Evolutionary conservation across 2,888 invertebrate species (phyloP), one percentile per base, ranked within the genome.

Genomic region (Minunthozetes semirufus): DNA sequence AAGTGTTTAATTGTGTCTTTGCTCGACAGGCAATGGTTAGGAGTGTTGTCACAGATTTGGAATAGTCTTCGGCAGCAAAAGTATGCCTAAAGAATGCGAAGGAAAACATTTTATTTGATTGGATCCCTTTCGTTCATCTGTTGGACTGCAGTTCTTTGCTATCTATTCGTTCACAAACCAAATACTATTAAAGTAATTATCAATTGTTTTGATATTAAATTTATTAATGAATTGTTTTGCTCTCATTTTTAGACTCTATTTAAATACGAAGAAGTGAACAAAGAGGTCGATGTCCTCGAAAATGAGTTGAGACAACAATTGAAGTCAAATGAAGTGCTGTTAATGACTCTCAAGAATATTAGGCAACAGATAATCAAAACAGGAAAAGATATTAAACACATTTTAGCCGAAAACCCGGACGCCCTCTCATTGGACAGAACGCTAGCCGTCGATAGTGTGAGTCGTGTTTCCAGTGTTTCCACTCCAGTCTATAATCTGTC

Each of bases 71-170:
- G 22, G 22, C 33, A 66, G 3, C 63, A 38, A 48, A 70, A 56
- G 63, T 33, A 76, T 72, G 72, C 42, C 59, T 78, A 76, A 78
- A 66, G 38, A 29, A 79, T 79, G 79, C 79, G 79, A 76, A 78
- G 72, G 74, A 79, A 78, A 76, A 78, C 79, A 74, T 77, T 79
- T 71, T 76, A 78, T 74, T 73, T 78, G 70, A 77, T 78, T 70
- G 77, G 78, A 68, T 77, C 77, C 61, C 74, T 80, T 75, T 78
- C 84, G 79, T 82, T 86, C 79, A 82, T 86, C 80, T 81, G 86
- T 82, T 87, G 87, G 87, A 85, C 84, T 80, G 83, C 85, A 74
- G 82, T 87, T 78, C 85, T 86, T 76, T 87, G 86, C 80, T 84
- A 86, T 80, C 82, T 86, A 33, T 79, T 78, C 75, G 77, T 78